Evolutionary conservation across 2,888 invertebrate genomes (phyloP), one percentile per base, ranked within the genome.

Genomic region (Lutraria lutraria): DNA sequence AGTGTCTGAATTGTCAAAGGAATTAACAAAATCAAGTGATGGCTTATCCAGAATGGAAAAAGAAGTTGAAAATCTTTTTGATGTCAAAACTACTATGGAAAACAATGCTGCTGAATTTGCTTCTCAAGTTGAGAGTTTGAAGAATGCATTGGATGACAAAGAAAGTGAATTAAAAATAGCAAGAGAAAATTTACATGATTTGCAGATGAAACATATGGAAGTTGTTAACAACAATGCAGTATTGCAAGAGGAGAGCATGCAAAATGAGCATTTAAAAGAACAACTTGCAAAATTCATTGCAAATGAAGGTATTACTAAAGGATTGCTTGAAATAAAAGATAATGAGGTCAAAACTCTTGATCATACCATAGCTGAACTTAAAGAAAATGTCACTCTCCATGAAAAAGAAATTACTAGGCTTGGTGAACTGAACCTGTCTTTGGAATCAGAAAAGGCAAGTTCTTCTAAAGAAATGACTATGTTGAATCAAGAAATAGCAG

Each of bases 401-500:
- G 31, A 83, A 52, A 63, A n/a, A 34, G 82, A 85, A 56, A 76
- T 85, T 56, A 52, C 34, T 43, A 56, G 76, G 19, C 34, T 56
- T 25, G 85, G 76, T 68, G 80, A 85, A 34, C 1, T 43, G 15
- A 79, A 54, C n/a, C 16, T n/a, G 15, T 76, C 84, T 21, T 1
- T 29, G 29, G 54, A 84, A 54, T 54, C 31, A 54, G 84, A 84
- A 72, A 29, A 53, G 4, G 53, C 72, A 60, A 83, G 16, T 76
- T 76, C 76, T 76, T 54, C 52, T 12, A 16, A 54, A 16, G 81
- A 81, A 56, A 19, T 76, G 15, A 31, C 76, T 34, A 31, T 34
- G 19, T 76, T 76, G 19, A 76, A 76, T 16, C 31, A 91, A 80
- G 88, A 89, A 84, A 91, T 91, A 81, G 88, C 88, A 76, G 54